These are phyloP conservation scores for Cerastis rubricosa DNA, from an alignment of 2,888 invertebrate species.

Conservation along the genomic window DNA sequence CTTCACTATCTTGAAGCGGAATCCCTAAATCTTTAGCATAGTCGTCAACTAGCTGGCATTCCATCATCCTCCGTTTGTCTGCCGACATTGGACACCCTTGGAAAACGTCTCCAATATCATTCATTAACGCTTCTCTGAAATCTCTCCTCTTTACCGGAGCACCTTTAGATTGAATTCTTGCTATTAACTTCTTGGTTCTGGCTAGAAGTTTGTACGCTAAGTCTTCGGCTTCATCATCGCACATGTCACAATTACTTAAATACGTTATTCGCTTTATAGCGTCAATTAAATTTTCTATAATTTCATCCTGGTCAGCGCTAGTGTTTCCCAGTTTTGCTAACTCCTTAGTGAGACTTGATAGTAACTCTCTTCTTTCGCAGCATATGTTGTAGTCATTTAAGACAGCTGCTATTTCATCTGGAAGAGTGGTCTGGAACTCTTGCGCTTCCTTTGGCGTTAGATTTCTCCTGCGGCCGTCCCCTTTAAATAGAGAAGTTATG, in stretches of 20 bases:
- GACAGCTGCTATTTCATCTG: slow-evolving; percentile 19
- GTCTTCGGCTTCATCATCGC: slow-evolving; percentile 33
- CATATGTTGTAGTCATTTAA: slow-evolving; percentile 17
- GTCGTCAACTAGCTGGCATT: slow-evolving; percentile 35
- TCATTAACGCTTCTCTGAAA: slow-evolving; percentile 18
- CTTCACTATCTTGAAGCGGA: slow-evolving; percentile 31
- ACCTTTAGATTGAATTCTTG: background rate
- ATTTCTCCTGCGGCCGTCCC: background rate
- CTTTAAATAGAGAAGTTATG: slow-evolving; percentile 36
- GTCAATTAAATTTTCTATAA: slow-evolving; percentile 18
- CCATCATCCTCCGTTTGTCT: slow-evolving; percentile 43
- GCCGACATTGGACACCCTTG: slow-evolving; percentile 28
- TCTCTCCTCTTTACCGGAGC: slow-evolving; percentile 22
- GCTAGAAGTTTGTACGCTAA: slow-evolving; percentile 30
- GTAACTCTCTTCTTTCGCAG: slow-evolving; percentile 11
- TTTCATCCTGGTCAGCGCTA: slow-evolving; percentile 24
- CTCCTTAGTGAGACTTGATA: slow-evolving; percentile 6
- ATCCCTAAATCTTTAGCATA: slow-evolving; percentile 32
- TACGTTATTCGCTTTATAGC: background rate
- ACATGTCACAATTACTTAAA: background rate
- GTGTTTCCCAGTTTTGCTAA: slow-evolving; percentile 21
- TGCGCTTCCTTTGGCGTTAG: slow-evolving; percentile 13
- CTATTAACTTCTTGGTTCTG: slow-evolving; percentile 25
- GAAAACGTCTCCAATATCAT: slow-evolving; percentile 35
- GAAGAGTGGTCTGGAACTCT: slow-evolving; percentile 8